A percentile compares a stretch with the other conserved stretches of the same genome.
Evolutionary conservation across 2,888 invertebrate genomes (phyloP).

Genomic region (Augiades crinisus): DNA sequence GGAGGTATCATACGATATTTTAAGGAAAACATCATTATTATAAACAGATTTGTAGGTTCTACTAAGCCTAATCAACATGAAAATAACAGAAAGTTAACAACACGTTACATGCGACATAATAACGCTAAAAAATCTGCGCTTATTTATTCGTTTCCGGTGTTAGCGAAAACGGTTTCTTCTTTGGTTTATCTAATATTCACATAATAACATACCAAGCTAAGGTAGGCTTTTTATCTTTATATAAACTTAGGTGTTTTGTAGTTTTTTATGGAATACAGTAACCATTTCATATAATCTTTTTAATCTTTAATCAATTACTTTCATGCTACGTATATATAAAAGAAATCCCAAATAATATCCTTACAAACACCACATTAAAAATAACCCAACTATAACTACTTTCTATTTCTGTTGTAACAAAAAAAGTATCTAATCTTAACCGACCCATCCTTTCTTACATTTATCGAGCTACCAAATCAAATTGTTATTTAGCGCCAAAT

Average conservation of each 20-base stretch:
- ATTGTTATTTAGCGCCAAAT: conserved; percentile 23
- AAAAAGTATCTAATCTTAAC: conserved; percentile 11
- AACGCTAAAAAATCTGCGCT: background rate
- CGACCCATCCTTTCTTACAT: conserved; percentile 2
- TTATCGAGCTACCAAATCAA: conserved; percentile 22
- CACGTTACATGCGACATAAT: background rate
- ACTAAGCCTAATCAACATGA: no score
- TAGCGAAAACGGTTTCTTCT: background rate
- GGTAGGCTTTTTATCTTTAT: no score
- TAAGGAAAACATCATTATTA: conserved; percentile 63
- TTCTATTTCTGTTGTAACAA: conserved; percentile 6
- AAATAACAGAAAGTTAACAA: conserved; percentile 24
- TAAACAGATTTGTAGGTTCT: conserved; percentile 70
- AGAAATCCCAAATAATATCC: no score
- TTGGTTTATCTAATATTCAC: no score
- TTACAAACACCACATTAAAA: no score
- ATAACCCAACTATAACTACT: no score
- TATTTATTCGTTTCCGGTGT: conserved; percentile 5
- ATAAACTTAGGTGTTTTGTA: no score
- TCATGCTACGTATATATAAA: no score
- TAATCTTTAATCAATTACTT: no score
- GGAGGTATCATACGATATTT: conserved; percentile 43
- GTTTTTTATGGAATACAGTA: no score
- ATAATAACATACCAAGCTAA: no score
- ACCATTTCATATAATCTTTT: no score